Base-by-base conservation (phyloP, 2,797 vertebrate species). In the Streptopelia turtur region DNA sequence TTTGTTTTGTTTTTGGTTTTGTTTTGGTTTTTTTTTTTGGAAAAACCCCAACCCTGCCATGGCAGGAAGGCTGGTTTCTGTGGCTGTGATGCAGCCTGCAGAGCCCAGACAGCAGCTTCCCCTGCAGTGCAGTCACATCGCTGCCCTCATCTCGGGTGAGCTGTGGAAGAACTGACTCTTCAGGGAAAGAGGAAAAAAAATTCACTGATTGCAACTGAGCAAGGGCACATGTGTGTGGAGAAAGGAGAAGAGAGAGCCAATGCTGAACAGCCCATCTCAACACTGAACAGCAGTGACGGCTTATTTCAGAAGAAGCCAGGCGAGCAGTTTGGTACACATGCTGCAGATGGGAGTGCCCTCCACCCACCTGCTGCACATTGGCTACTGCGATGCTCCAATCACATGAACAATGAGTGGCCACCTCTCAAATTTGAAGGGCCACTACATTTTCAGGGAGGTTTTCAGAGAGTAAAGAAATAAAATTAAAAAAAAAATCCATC, bases 31-130 rank as follows among this genome's bases (percentile, higher is more conserved):
- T 43, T 43, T 9, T 43, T 43, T 45, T 45, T 20, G 20, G 43
- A 45, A 45, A 45, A 45, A 45, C 18, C 43, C 74, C 76, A 87
- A 11, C 37, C 31, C 37, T 77, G 49, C n/a, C 1, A 0, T 27
- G 69, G 68, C 87, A 91, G 84, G 76, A 92, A 90, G 64, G 60
- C 37, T 68, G 81, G 45, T 68, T 87, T 85, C 75, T 89, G 78
- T 45, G 74, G 53, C 71, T 94, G 12, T 66, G 64, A 93, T 64
- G 56, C 60, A 91, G 76, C 55, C 35, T 1, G 0, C n/a, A n/a
- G 52, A 78, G 60, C 49, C 27, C 23, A 43, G 56, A 77, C 52
- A 81, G 64, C 60, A 74, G 81, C 69, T 90, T 93, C 84, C 63
- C 82, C 15, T 2, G 57, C 37, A 77, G 64, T 4, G 4, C 1